A percentile compares a stretch with the other conserved stretches of the same genome.
These are phyloP conservation scores for Megaceryle maxima DNA, from an alignment of 2,113 vertebrate genomes.

Conservation along the genomic window DNA sequence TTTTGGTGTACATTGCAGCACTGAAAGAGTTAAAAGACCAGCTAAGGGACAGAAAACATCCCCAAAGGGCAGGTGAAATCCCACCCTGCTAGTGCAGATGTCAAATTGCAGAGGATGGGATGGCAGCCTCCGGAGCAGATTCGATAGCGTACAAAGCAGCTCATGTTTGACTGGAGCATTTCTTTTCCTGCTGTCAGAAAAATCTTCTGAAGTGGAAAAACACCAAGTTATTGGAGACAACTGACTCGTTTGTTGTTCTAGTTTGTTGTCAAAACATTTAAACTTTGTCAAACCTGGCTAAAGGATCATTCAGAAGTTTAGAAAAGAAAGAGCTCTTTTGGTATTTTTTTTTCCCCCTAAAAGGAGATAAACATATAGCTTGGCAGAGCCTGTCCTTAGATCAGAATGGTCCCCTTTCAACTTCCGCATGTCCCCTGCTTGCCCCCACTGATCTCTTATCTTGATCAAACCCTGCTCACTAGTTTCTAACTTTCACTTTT, in stretches of 20 bases:
- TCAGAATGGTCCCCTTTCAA: not conserved
- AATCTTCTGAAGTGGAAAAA: not conserved
- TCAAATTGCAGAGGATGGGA: not conserved
- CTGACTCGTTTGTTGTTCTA: not conserved
- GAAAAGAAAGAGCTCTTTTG: not conserved
- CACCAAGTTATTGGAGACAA: not conserved
- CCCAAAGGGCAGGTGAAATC: not conserved
- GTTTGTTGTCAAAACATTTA: not conserved
- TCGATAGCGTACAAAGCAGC: not conserved
- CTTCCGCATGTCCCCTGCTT: not conserved
- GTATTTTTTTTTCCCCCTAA: not conserved
- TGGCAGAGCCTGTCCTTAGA: not conserved
- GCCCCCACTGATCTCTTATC: not conserved
- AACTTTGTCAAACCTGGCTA: not conserved
- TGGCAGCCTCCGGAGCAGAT: rapidly evolving
- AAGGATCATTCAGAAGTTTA: not conserved
- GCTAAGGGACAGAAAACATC: not conserved
- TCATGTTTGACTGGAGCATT: not conserved
- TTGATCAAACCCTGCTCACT: not conserved
- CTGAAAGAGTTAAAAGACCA: not conserved
- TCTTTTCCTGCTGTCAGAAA: not conserved
- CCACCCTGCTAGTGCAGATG: not conserved
- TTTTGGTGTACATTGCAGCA: not conserved
- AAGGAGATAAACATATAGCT: not conserved
- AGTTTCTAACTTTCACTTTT: not conserved